Base-by-base conservation (phyloP, 2,888 invertebrate genomes). In the Idaea straminata region DNA sequence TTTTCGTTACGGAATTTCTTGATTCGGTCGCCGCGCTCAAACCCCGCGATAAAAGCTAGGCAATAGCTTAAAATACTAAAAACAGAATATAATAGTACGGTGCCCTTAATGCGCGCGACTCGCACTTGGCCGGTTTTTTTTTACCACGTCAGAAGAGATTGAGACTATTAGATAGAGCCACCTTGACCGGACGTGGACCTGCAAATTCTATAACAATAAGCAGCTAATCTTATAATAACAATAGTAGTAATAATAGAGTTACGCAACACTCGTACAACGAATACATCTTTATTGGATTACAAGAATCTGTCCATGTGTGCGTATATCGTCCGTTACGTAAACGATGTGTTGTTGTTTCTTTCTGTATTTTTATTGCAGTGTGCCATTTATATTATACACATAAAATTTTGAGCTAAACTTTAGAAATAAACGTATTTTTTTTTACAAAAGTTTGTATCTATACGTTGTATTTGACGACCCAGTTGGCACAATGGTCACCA, bases 251-350 rank as follows among this genome's bases (percentile, higher is more conserved):
- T 72, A 66, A 67, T 60, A 67, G 76, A 13, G 13, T 83, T 80
- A 77, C 79, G 82, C 73, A 82, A 83, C 66, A 70, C 61, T 38
- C 63, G 60, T 69, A 63, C 63, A 36, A 64, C 57, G 67, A 66
- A 62, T 71, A 72, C 66, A 75, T 47, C 13, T 74, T 83, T 83
- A 84, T 83, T 83, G 77, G 79, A 84, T 85, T 84, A 84, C 77
- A 67, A 70, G 74, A 74, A 68, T 72, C 69, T 79, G 75, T 74
- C 73, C 71, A 73, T 79, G 74, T 77, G 75, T 76, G 76, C 74
- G 74, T 47, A 74, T 70, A 67, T 67, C 66, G 58, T 63, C 65
- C 70, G 65, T 75, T 75, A 75, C 72, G 69, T 79, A 72, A 74
- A 67, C 70, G 68, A 7, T 72, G 72, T 70, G 72, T 70, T 64